These are phyloP conservation scores for Leucozona laternaria DNA, from an alignment of 2,888 invertebrate genomes.

Conservation along the genomic window DNA sequence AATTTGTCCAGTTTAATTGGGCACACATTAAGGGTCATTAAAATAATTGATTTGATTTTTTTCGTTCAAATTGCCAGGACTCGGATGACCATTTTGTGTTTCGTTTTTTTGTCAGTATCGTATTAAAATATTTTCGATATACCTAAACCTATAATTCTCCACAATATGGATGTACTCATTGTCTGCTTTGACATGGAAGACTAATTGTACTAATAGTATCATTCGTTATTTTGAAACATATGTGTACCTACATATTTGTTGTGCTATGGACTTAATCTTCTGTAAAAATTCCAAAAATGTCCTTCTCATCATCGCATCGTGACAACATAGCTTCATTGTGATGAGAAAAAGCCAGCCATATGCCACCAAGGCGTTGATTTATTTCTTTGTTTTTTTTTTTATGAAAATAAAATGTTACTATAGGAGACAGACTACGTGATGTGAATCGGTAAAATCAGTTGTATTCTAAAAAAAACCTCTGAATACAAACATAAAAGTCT, in stretches of 20 bases:
- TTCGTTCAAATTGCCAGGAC: neutral
- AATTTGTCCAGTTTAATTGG: neutral
- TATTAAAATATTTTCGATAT: neutral
- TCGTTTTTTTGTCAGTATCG: neutral
- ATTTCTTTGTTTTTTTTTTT: neutral
- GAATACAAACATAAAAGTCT: neutral
- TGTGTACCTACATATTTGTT: neutral
- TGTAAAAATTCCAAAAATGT: conserved; percentile 18
- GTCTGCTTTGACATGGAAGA: too few species aligned
- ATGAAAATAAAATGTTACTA: conserved; percentile 13
- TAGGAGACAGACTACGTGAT: conserved; percentile 7
- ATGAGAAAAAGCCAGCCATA: neutral
- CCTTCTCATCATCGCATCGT: neutral
- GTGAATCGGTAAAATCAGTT: conserved; percentile 5
- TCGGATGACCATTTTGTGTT: neutral
- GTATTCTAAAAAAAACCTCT: neutral
- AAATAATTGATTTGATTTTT: conserved; percentile 5
- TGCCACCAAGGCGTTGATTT: neutral
- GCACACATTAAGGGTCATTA: neutral
- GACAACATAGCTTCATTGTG: conserved; percentile 1
- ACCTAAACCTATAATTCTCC: neutral
- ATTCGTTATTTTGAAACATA: neutral
- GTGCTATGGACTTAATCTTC: neutral
- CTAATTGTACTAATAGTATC: neutral
- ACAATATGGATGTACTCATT: neutral